Evolutionary conservation across 1,140 invertebrate genomes (phyloP).

Genomic region (Papilio helenus): DNA sequence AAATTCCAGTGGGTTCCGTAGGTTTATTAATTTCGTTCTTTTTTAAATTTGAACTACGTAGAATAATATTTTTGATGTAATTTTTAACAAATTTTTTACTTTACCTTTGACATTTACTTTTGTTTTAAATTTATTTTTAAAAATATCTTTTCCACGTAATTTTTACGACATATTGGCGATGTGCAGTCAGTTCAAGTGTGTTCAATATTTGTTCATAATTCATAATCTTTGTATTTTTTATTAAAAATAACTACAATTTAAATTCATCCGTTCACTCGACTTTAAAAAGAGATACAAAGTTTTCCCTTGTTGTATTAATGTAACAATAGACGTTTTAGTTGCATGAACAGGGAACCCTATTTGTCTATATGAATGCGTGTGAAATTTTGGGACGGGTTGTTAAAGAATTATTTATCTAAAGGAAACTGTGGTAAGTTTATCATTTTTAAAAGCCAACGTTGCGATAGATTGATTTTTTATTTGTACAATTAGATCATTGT

Average conservation of each 20-base stretch:
- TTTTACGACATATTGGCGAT: too few relatives aligned
- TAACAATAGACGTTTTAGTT: neutral
- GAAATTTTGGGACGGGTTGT: neutral
- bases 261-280: too few relatives aligned
- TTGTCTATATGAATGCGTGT: neutral
- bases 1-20: neutral
- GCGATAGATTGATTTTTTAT: neutral
- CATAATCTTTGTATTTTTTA: too few relatives aligned
- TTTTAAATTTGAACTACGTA: neutral
- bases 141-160: too few relatives aligned
- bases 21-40: neutral
- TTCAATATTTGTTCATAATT: too few relatives aligned
- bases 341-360: neutral
- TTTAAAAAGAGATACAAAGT: too few relatives aligned
- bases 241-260: too few relatives aligned
- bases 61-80: neutral
- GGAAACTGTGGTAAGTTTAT: constrained; percentile 19
- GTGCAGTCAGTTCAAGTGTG: too few relatives aligned
- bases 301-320: too few relatives aligned
- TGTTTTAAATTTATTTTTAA: too few relatives aligned
- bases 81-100: neutral
- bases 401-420: constrained; percentile 14
- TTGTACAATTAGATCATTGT: neutral
- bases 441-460: neutral
- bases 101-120: too few relatives aligned